Base-by-base conservation (phyloP, 2,113 vertebrate genomes). In the Microtus montanus region DNA sequence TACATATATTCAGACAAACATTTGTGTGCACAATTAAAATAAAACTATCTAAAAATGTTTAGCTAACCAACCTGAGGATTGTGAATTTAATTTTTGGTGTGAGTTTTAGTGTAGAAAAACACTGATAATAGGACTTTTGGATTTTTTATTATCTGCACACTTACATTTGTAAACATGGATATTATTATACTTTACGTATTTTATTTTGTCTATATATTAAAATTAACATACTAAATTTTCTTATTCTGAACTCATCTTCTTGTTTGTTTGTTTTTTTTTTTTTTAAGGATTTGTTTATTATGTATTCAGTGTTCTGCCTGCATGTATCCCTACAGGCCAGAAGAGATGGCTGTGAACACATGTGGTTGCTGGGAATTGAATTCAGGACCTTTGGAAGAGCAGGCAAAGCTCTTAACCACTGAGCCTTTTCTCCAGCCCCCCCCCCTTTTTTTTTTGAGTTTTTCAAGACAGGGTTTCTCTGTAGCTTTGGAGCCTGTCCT, bases 21-120 rank as follows among this genome's bases (percentile, higher is more conserved):
- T 82, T 82, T 58, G 11, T 82, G n/a, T 38, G 35, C 52, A 82
- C 58, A 61, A 26, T 82, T 38, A 82, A 82, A 82, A 82, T 54
- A 54, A 77, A 77, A 22, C 17, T 54, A 28, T 63, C 14, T 9
- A 7, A 61, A 63, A 44, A 9, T 70, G 12, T 70, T 87, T 91
- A 58, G 54, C 71, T 28, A 30, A 47, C 20, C 49, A 63, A 44
- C 13, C 20, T 63, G 47, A 66, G 41, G 82, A 87, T 85, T 92
- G n/a, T 68, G 54, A 90, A 83, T 93, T 92, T 95, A 75, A 87
- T 85, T 82, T 96, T 93, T 87, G 24, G 11, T 82, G 90, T 92
- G 90, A 91, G 95, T 68, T 3, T 2, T 95, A 4, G 58, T 89
- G 22, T 89, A 47, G 38, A 78, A 89, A 54, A 68, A 71, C 33